Base-by-base conservation (phyloP, 30 jellyfish, hydroid and myxozoan species). In the Chrysaora quinquecirrha region DNA sequence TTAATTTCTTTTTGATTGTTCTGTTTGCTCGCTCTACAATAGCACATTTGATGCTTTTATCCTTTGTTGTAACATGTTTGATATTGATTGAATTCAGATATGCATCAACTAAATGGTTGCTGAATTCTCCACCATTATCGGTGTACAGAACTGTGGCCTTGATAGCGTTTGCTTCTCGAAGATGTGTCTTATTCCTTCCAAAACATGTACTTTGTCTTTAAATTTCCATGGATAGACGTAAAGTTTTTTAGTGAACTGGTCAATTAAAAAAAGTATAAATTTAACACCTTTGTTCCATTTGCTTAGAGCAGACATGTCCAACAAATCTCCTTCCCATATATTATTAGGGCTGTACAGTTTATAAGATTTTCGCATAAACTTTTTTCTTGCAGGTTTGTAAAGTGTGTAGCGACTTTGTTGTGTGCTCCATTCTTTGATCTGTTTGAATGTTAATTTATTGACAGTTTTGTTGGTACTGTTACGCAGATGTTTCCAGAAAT, bases 211-310 rank as follows among this genome's bases (percentile, higher is more conserved):
- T 19, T 28, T 20, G 32, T 16, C n/a, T n/a, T 63, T 63, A 3
- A 12, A 14, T 9, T 28, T 28, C 16, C 75, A 28, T 6, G 75
- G 75, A 7, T 38, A 3, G 47, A 21, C 35, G 46, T 1, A 63
- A 3, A 63, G n/a, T 27, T 63, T 63, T 28, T 63, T 63, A 6
- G 75, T 63, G 46, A 63, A 28, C 32, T 63, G 75, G 47, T 63
- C 75, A 7, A 63, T n/a, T 20, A 63, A 20, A 3, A 63, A 3
- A 9, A 63, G 47, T 27, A 63, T 3, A 63, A 19, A 63, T 3
- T 27, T 3, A 10, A 28, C 47, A 47, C 32, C 32, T 7, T 63
- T 63, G 46, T 27, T 63, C 16, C 35, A 7, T 2, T 47, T 20
- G 11, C 11, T 14, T 3, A 14, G 3, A 20, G 20, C 32, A n/a